Percentiles rank a stretch among this genome's conserved stretches.
phyloP scores from a whole-genome alignment of 2,797 vertebrate species.

The Chrosomus eos region DNA sequence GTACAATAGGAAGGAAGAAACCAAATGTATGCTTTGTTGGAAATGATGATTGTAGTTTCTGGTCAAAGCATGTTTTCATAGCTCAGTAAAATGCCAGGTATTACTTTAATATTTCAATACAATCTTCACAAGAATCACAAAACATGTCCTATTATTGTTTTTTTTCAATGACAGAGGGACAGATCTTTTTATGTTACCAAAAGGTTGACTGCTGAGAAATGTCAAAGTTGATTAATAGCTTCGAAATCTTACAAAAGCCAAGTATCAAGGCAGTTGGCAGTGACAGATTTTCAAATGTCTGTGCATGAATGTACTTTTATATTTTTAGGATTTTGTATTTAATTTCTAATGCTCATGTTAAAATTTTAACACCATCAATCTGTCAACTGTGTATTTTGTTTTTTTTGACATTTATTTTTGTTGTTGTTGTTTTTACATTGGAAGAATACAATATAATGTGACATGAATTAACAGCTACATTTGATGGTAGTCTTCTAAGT shows the following conservation, averaged over 20 bases:
- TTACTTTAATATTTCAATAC: neutral
- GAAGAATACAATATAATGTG: neutral
- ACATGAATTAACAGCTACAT: slow-evolving; percentile 2
- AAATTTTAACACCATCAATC: neutral
- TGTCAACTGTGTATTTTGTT: neutral
- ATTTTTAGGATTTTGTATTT: neutral
- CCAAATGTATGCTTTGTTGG: slow-evolving; percentile 13
- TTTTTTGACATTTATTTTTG: neutral
- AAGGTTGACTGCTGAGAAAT: neutral
- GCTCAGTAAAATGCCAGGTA: neutral
- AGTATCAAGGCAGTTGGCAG: neutral
- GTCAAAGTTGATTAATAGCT: neutral
- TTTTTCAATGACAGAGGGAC: neutral
- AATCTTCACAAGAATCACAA: neutral
- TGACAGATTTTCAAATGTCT: neutral
- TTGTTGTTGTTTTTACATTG: slow-evolving; percentile 4
- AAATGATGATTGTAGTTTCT: neutral
- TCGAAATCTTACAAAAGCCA: neutral
- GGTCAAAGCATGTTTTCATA: neutral
- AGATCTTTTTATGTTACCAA: neutral
- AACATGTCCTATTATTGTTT: neutral
- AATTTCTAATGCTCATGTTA: neutral
- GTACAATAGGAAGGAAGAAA: slow-evolving; percentile 2
- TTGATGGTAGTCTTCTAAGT: neutral
- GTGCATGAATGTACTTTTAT: neutral